Conservation (phyloP, 1,140 invertebrate genomes). For the Aphis craccivora region DNA sequence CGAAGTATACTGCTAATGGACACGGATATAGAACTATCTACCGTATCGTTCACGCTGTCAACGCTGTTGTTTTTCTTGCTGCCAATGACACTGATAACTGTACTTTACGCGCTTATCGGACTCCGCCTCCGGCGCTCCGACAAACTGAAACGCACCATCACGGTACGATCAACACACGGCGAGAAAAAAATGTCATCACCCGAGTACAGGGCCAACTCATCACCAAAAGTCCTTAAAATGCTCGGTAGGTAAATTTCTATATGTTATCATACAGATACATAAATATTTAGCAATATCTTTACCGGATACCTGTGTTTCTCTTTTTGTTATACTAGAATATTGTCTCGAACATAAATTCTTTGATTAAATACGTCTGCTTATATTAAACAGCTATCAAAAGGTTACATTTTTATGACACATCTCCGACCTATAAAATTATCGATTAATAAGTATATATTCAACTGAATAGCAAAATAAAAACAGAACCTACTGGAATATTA, state of each 20-base stretch:
- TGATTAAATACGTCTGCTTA: too few relatives aligned
- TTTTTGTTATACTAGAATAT: too few relatives aligned
- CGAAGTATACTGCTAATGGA: neutral
- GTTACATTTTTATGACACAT: neutral
- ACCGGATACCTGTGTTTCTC: too few relatives aligned
- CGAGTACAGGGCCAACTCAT: conserved; percentile 59
- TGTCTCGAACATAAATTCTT: too few relatives aligned
- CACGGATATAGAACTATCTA: conserved; percentile 58
- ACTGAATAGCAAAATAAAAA: neutral
- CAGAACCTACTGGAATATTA: too few relatives aligned
- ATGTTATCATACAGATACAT: neutral
- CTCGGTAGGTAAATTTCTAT: conserved; percentile 60
- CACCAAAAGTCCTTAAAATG: conserved; percentile 62
- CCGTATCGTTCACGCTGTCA: conserved; percentile 84
- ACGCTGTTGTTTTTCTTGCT: conserved; percentile 85
- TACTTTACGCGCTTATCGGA: conserved; percentile 83
- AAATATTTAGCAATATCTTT: too few relatives aligned
- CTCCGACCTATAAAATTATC: neutral
- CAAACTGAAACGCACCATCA: conserved; percentile 65
- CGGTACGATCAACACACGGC: conserved; percentile 58
- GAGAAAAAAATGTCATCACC: conserved; percentile 42
- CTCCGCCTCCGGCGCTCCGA: conserved; percentile 74
- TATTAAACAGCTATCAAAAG: too few relatives aligned
- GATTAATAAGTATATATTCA: neutral
- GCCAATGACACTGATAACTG: conserved; percentile 86